Conservation (phyloP, 2,113 vertebrate genomes). For the Megaptera novaeangliae region DNA sequence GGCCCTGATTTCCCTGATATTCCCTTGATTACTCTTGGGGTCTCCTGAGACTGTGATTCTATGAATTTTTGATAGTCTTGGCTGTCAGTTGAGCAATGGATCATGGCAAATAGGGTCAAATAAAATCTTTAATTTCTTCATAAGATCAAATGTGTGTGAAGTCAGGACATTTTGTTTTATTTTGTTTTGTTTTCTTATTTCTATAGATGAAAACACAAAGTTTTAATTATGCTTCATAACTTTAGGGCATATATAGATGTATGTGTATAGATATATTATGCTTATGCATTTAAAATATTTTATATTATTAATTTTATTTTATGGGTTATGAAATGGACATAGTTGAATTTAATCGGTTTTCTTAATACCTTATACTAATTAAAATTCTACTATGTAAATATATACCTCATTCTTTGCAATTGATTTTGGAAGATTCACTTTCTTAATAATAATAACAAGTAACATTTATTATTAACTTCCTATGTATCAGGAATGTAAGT, state of each 20-base stretch:
- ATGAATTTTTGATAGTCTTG: neutral
- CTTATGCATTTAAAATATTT: neutral
- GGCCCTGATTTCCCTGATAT: neutral
- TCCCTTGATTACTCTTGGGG: neutral
- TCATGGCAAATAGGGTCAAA: slow-evolving; percentile 29
- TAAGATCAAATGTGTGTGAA: neutral
- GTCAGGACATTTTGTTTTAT: neutral
- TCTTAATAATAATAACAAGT: neutral
- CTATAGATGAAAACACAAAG: neutral
- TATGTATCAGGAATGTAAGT: neutral
- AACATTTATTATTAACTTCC: neutral
- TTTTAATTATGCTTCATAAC: neutral
- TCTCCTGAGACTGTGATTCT: neutral
- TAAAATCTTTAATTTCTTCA: slow-evolving; percentile 8
- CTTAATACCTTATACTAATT: neutral
- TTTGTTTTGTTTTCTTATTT: slow-evolving; percentile 9
- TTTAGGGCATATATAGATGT: neutral
- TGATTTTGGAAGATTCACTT: neutral
- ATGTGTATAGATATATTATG: neutral
- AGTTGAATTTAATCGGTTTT: neutral
- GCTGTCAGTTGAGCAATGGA: neutral
- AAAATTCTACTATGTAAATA: neutral
- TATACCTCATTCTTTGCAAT: neutral
- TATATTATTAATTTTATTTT: neutral
- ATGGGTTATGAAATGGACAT: neutral